A percentile compares a stretch with the other conserved stretches of the same genome.
phyloP scores from a whole-genome alignment of 2,113 vertebrate genomes.

The Paedocypris sp. region DNA sequence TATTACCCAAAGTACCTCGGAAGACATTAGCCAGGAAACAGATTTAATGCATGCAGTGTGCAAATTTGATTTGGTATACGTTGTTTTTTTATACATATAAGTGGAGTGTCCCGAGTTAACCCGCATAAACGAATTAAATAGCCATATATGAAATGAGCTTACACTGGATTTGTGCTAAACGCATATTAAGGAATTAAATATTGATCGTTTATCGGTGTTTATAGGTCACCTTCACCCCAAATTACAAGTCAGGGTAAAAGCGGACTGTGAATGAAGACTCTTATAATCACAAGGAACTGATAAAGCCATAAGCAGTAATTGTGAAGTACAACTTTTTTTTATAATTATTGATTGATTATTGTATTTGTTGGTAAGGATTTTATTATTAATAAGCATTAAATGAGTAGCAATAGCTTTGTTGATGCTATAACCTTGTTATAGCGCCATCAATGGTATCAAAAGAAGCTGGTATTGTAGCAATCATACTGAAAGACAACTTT shows the following conservation, averaged over 20 bases:
- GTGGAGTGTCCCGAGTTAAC: slow-evolving; percentile 8
- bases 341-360: too few relatives aligned
- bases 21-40: slow-evolving; percentile 6
- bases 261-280: slow-evolving; percentile 15
- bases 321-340: too few relatives aligned
- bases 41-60: neutral
- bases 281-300: too few relatives aligned
- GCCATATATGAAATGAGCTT: slow-evolving; percentile 37
- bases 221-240: slow-evolving; percentile 18
- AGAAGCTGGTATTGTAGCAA: too few relatives aligned
- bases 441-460: too few relatives aligned
- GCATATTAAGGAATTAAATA: slow-evolving; percentile 25
- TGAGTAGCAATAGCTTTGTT: too few relatives aligned
- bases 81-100: too few relatives aligned
- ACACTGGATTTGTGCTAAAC: slow-evolving; percentile 23
- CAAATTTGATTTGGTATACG: slow-evolving; percentile 9
- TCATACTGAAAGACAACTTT: too few relatives aligned
- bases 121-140: slow-evolving; percentile 39
- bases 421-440: too few relatives aligned
- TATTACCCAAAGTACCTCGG: neutral
- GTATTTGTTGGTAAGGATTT: too few relatives aligned
- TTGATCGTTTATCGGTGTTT: slow-evolving; percentile 31
- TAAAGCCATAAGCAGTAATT: too few relatives aligned
- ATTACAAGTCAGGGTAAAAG: slow-evolving; percentile 8
- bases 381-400: too few relatives aligned